phyloP scores from a whole-genome alignment of 2,888 invertebrate species.

The Thecocarcelia acutangulata region DNA sequence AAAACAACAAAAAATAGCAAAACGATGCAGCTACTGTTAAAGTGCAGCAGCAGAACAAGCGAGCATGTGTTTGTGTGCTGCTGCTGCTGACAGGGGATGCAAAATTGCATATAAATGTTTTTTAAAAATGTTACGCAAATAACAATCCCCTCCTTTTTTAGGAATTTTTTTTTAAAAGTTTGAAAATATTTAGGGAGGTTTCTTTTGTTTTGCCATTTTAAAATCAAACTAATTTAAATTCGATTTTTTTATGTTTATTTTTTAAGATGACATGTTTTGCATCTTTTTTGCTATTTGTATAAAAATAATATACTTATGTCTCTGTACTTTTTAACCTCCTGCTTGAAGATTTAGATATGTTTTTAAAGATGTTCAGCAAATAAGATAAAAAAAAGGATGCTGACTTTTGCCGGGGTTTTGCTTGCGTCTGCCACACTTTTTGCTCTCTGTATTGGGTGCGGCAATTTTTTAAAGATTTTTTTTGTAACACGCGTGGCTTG shows the following conservation, averaged over 20 bases:
- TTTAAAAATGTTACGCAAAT: conserved; percentile 40
- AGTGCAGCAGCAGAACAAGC: not conserved
- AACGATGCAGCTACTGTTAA: conserved; percentile 24
- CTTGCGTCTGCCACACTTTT: conserved; percentile 69
- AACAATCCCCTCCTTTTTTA: conserved; percentile 39
- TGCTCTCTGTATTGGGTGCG: conserved; percentile 9
- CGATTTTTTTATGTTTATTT: conserved; percentile 42
- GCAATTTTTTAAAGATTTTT: conserved; percentile 55
- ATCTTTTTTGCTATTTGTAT: conserved; percentile 22
- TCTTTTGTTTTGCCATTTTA: conserved; percentile 15
- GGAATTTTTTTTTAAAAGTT: not conserved
- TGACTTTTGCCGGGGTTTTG: conserved; percentile 33
- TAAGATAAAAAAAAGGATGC: conserved; percentile 55
- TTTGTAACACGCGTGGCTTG: conserved; percentile 46
- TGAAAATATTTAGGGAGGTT: conserved; percentile 43
- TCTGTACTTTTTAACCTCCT: conserved; percentile 64
- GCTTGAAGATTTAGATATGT: conserved; percentile 16
- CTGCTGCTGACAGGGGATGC: conserved; percentile 70
- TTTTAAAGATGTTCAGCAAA: conserved; percentile 46
- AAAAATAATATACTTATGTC: no score
- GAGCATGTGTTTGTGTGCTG: conserved; percentile 37
- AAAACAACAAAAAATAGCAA: not conserved
- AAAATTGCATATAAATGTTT: conserved; percentile 58
- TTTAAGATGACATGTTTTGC: conserved; percentile 51
- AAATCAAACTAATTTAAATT: conserved; percentile 61